Percentiles rank a stretch among this genome's conserved stretches.
phyloP scores from a whole-genome alignment of 2,888 invertebrate genomes.

The Entomobrya multifasciata region DNA sequence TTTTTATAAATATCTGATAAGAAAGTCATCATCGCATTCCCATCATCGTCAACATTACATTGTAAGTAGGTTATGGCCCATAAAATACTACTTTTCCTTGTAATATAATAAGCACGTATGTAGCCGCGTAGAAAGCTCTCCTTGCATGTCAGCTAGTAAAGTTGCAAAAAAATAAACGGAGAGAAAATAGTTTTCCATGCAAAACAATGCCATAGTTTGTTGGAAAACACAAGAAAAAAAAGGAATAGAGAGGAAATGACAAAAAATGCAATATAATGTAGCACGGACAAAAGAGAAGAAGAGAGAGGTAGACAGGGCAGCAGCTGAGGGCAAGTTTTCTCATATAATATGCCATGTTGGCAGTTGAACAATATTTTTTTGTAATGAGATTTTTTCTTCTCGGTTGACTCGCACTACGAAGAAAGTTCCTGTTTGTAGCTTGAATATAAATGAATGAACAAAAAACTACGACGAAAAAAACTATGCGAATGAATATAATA shows the following conservation, averaged over 20 bases:
- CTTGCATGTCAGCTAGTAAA: slow-evolving; percentile 17
- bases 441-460: slow-evolving; percentile 26
- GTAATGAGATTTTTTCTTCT: slow-evolving; percentile 36
- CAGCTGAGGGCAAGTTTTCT: neutral
- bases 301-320: no score
- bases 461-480: neutral
- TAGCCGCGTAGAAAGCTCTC: slow-evolving; percentile 18
- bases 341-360: slow-evolving; percentile 6
- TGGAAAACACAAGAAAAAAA: neutral
- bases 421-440: neutral
- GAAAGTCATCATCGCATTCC: slow-evolving; percentile 43
- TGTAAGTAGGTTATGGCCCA: slow-evolving; percentile 55
- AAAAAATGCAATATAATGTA: slow-evolving; percentile 13
- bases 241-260: slow-evolving; percentile 29
- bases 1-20: neutral
- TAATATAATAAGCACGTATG: slow-evolving; percentile 30
- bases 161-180: no score
- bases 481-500: slow-evolving; percentile 34
- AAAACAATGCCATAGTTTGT: neutral
- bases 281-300: no score
- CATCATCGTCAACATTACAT: slow-evolving; percentile 14
- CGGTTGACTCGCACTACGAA: neutral
- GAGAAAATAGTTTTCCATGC: neutral
- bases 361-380: slow-evolving; percentile 13
- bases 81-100: slow-evolving; percentile 29